Evolutionary conservation across 2,113 vertebrate genomes (phyloP), one percentile per base, ranked within the genome.

Genomic region (Ceuthmochares aereus): DNA sequence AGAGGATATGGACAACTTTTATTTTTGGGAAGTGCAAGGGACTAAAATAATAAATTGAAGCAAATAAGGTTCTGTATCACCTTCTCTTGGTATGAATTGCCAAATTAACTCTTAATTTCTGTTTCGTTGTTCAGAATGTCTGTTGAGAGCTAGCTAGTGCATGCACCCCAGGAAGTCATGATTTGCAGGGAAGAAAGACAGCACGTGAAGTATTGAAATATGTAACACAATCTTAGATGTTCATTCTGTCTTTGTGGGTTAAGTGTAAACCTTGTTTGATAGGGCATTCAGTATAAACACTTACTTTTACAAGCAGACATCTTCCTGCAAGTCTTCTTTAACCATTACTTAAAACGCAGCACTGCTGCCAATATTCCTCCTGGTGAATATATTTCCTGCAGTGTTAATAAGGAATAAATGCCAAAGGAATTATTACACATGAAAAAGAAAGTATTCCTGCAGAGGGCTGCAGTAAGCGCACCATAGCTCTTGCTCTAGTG

Each of bases 301-400:
- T 91, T 78, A 54, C 40, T 87, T 89, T 79, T 91, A 84, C 78
- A 91, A 91, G 84, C 54, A 94, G 84, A 32, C 10, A 14, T 84
- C 81, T 91, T 87, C 29, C 54, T 62, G n/a, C 56, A 64, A 60
- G 77, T 52, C 47, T 3, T 89, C 64, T 90, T 79, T 60, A 91
- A 85, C 54, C 32, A 68, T 42, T 56, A 45, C 69, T 96, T 97
- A 75, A 91, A 93, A 95, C 91, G 84, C 94, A 75, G 64, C 30
- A 14, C 40, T 52, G 37, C 51, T 84, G 86, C 89, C 93, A 89
- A 12, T 87, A 78, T 55, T 92, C 77, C 77, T 89, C 56, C 66
- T 72, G 51, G 81, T 73, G 43, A 78, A 85, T 82, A 2, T 60
- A 73, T 92, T 94, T 82, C 67, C 77, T 89, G 68, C 77, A 58